Percentiles rank a stretch among this genome's conserved stretches.
Conservation (phyloP, 2,797 vertebrate genomes). For the Oreochromis mossambicus region DNA sequence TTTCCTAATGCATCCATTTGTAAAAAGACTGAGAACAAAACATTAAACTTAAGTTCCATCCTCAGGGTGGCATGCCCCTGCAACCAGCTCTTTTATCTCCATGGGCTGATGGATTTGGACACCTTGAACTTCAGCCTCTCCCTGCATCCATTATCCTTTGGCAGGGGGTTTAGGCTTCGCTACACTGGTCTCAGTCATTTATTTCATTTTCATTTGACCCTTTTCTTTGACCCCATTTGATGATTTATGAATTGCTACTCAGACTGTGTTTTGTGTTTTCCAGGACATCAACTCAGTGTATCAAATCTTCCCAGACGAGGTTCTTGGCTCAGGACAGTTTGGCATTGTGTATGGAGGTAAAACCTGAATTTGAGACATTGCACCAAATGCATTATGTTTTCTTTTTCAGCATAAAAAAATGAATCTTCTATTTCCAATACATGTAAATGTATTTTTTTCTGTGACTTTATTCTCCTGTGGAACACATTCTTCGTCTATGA, state of each 20-base stretch:
- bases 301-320: conserved; percentile 97
- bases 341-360: conserved; percentile 98
- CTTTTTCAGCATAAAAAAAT: background rate
- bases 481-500: background rate
- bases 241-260: background rate
- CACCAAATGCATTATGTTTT: background rate
- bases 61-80: background rate
- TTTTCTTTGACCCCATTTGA: background rate
- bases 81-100: background rate
- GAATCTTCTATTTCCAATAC: background rate
- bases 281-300: conserved; percentile 97
- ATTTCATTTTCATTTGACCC: background rate
- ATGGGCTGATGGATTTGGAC: background rate
- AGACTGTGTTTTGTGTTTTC: background rate
- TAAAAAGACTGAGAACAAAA: background rate
- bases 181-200: background rate
- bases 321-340: conserved; percentile 95
- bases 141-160: background rate
- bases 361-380: background rate
- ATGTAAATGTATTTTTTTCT: background rate
- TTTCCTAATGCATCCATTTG: background rate
- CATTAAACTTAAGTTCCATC: background rate
- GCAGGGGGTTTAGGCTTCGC: background rate
- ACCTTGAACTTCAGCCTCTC: background rate
- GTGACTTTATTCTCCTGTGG: background rate